A percentile compares a stretch with the other conserved stretches of the same genome.
Conservation (phyloP, 2,113 vertebrate genomes). For the Suncus etruscus region DNA sequence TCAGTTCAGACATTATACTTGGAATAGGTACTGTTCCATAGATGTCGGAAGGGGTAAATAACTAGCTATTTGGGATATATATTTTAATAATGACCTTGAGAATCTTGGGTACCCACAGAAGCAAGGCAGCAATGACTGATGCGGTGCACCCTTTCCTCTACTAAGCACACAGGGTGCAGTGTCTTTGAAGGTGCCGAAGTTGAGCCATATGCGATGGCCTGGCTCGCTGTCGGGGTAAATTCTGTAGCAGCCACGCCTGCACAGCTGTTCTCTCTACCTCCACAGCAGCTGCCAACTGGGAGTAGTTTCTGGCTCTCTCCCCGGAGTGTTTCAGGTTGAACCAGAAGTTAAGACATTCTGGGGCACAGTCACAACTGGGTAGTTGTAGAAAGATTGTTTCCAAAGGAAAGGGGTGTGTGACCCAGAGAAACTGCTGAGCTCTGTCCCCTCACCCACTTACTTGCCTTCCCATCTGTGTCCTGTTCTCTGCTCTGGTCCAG, state of each 20-base stretch:
- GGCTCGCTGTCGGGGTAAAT: slow-evolving; percentile 2
- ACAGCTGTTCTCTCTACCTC: slow-evolving; percentile 5
- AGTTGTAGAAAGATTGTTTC: slow-evolving; percentile 55
- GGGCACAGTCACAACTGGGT: slow-evolving; percentile 21
- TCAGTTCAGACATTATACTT: neutral
- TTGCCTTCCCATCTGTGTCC: neutral
- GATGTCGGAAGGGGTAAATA: neutral
- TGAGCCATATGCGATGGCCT: neutral
- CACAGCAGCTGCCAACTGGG: slow-evolving; percentile 56
- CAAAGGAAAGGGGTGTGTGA: slow-evolving; percentile 20
- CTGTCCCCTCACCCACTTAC: slow-evolving; percentile 51
- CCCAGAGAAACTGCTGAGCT: slow-evolving; percentile 11
- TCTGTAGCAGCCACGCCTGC: neutral
- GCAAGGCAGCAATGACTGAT: neutral
- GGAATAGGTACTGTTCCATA: neutral
- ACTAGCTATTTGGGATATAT: neutral
- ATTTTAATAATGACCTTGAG: neutral
- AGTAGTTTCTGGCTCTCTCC: slow-evolving; percentile 66
- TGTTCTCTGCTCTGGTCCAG: neutral
- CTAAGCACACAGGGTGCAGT: neutral
- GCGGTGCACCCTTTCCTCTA: neutral
- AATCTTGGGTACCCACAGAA: neutral
- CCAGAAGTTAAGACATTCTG: slow-evolving; percentile 71
- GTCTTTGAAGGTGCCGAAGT: neutral
- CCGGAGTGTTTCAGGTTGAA: slow-evolving; percentile 75